A percentile compares a stretch with the other conserved stretches of the same genome.
Evolutionary conservation across 1,140 invertebrate species (phyloP).

Genomic region (Gryon sp.): DNA sequence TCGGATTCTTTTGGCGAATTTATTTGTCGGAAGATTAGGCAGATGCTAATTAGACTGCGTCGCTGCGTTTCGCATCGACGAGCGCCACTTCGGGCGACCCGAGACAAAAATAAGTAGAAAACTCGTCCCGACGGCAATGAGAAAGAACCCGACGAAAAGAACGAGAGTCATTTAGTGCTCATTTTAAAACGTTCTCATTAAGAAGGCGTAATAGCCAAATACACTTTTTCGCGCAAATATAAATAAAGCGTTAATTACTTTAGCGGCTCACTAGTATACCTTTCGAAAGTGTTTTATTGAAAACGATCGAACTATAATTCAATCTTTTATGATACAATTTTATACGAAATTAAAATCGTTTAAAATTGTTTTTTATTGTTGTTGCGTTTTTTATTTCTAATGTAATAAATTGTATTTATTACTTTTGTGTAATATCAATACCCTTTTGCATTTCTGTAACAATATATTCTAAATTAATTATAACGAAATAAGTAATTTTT

Average conservation of each 20-base stretch:
- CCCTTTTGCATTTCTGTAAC: too few relatives aligned
- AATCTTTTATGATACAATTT: too few relatives aligned
- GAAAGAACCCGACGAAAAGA: conserved; percentile 42
- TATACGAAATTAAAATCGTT: too few relatives aligned
- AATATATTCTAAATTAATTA: too few relatives aligned
- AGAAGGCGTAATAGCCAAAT: conserved; percentile 57
- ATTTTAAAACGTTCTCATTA: conserved; percentile 62
- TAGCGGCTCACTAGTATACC: too few relatives aligned
- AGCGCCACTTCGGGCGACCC: conserved; percentile 60
- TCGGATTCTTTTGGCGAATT: conserved; percentile 69
- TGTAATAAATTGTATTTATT: too few relatives aligned
- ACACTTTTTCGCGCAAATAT: conserved; percentile 53
- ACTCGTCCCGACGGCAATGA: conserved; percentile 53
- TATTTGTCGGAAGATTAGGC: conserved; percentile 69
- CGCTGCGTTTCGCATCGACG: conserved; percentile 66
- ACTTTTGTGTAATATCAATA: too few relatives aligned
- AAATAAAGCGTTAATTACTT: conserved; percentile 56
- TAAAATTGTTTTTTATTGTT: too few relatives aligned
- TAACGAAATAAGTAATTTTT: too few relatives aligned
- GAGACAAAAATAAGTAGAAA: conserved; percentile 67
- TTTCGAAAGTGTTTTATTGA: too few relatives aligned
- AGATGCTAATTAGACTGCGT: conserved; percentile 75
- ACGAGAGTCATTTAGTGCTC: conserved; percentile 52
- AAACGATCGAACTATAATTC: too few relatives aligned
- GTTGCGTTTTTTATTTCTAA: too few relatives aligned